phyloP scores from a whole-genome alignment of 2,113 vertebrate species.

The Charadrius vociferus region DNA sequence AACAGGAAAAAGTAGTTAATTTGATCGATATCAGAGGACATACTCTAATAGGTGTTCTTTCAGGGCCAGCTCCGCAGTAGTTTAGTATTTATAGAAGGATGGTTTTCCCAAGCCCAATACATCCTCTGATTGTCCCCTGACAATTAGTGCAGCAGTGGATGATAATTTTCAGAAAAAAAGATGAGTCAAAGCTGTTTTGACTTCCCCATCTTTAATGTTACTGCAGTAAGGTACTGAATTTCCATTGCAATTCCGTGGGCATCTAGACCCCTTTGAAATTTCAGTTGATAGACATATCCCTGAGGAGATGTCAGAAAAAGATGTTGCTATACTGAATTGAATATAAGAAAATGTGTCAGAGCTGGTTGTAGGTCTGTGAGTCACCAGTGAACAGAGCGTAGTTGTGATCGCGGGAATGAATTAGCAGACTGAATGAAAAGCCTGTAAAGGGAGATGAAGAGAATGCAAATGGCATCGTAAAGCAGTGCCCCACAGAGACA shows the following conservation, averaged over 20 bases:
- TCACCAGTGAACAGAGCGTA: not conserved
- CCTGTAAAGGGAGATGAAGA: not conserved
- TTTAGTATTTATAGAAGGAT: not conserved
- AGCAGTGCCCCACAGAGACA: accelerated
- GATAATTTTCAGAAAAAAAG: not conserved
- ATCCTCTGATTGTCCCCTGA: not conserved
- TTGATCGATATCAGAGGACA: not conserved
- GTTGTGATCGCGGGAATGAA: not conserved
- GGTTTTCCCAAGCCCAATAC: not conserved
- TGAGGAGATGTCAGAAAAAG: not conserved
- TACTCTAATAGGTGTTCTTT: not conserved
- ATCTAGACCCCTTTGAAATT: not conserved
- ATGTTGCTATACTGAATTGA: not conserved
- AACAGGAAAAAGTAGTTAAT: not conserved
- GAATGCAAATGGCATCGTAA: not conserved
- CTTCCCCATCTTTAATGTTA: not conserved
- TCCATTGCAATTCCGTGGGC: not conserved
- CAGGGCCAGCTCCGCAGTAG: not conserved
- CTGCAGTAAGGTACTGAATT: not conserved
- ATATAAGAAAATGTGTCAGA: not conserved
- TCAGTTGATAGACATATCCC: not conserved
- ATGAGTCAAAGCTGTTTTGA: not conserved
- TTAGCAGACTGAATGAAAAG: not conserved
- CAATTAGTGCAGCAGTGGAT: not conserved
- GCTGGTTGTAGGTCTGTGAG: not conserved